Conservation (phyloP, 2,113 vertebrate species). For the Capreolus pygargus region DNA sequence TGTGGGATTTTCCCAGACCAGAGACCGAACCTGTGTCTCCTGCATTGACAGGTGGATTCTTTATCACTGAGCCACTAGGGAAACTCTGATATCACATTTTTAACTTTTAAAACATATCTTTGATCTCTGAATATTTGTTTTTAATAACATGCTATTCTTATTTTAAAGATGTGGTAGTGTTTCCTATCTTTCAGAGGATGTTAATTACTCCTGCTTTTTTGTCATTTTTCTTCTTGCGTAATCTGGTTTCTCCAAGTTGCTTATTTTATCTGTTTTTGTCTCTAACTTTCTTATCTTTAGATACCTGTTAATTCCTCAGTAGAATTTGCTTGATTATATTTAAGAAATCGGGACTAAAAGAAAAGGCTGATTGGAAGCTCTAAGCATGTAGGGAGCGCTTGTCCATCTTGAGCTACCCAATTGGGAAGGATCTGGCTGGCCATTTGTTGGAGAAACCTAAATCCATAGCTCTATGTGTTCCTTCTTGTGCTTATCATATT, state of each 20-base stretch:
- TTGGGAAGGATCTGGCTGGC: neutral
- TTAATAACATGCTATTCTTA: neutral
- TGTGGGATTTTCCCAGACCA: neutral
- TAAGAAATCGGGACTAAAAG: constrained; percentile 7
- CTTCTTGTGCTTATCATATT: neutral
- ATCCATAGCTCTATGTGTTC: neutral
- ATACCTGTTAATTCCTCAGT: neutral
- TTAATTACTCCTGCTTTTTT: neutral
- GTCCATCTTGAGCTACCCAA: neutral
- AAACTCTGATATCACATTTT: neutral
- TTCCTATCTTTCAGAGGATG: neutral
- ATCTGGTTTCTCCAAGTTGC: neutral
- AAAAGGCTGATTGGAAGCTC: neutral
- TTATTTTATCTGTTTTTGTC: neutral
- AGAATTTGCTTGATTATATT: neutral
- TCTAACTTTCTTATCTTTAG: neutral
- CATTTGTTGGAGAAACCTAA: neutral
- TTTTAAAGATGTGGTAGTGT: neutral
- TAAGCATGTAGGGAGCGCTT: neutral
- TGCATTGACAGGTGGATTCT: neutral
- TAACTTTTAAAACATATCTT: neutral
- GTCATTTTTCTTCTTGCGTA: neutral
- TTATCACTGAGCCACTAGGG: neutral
- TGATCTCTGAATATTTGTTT: neutral
- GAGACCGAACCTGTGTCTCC: neutral